Percentiles rank a stretch among this genome's conserved stretches.
These are phyloP conservation scores for Aphrophora alni DNA, from an alignment of 2,888 invertebrate genomes.

Conservation along the genomic window DNA sequence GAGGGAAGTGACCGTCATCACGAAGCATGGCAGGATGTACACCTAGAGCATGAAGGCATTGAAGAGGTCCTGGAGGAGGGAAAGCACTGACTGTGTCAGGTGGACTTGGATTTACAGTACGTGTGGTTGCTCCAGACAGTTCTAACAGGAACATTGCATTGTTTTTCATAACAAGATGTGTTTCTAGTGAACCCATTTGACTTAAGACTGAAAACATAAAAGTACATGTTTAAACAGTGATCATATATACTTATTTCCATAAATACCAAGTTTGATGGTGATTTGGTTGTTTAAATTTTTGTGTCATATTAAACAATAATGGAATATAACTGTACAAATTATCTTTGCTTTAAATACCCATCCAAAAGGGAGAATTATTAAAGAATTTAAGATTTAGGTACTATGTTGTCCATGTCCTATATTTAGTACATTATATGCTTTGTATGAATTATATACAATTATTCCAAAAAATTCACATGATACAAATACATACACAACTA, in stretches of 20 bases:
- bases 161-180: conserved; percentile 81
- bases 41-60: conserved; percentile 65
- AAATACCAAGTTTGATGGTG: too few species aligned
- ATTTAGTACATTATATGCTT: too few species aligned
- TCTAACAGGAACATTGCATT: conserved; percentile 95
- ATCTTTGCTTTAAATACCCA: too few species aligned
- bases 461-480: too few species aligned
- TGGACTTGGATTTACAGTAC: conserved; percentile 59
- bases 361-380: too few species aligned
- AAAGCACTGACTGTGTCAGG: conserved; percentile 63
- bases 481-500: too few species aligned
- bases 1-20: conserved; percentile 43
- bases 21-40: conserved; percentile 52
- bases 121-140: conserved; percentile 69
- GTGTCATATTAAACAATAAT: not conserved
- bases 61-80: conserved; percentile 65
- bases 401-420: too few species aligned
- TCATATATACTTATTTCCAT: too few species aligned
- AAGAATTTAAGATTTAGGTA: too few species aligned
- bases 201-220: not conserved
- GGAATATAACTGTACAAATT: too few species aligned
- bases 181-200: conserved; percentile 38
- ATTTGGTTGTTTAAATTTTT: not conserved
- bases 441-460: too few species aligned
- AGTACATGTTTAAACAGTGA: too few species aligned